These are phyloP conservation scores for Zaprionus nigranus DNA, from an alignment of 1,140 invertebrate genomes.

Conservation along the genomic window DNA sequence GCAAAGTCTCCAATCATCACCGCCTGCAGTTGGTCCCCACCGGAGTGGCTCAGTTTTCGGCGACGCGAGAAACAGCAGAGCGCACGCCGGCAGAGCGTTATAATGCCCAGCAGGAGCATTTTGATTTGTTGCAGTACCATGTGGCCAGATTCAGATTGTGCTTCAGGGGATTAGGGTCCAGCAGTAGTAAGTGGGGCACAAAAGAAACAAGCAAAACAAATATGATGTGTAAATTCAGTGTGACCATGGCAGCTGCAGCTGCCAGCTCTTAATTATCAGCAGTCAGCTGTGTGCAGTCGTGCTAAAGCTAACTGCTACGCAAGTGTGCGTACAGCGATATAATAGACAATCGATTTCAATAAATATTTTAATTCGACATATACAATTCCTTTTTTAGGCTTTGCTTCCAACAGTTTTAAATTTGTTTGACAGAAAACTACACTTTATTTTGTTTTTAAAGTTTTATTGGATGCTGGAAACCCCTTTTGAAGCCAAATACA, in stretches of 20 bases:
- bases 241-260: slow-evolving; percentile 13
- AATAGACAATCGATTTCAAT: background rate
- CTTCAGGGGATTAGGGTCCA: slow-evolving; percentile 12
- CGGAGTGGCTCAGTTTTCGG: slow-evolving; percentile 68
- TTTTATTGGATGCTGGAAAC: no score
- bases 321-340: background rate
- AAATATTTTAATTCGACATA: background rate
- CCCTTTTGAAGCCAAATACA: no score
- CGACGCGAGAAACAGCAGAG: slow-evolving; percentile 81
- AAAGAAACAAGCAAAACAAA: slow-evolving; percentile 56
- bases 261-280: background rate
- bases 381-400: background rate
- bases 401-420: no score
- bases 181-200: slow-evolving; percentile 38
- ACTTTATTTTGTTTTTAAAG: no score
- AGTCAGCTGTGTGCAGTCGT: slow-evolving; percentile 27
- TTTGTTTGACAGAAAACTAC: no score
- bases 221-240: slow-evolving; percentile 41
- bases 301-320: slow-evolving; percentile 16
- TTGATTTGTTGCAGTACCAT: slow-evolving; percentile 80
- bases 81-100: slow-evolving; percentile 74
- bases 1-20: slow-evolving; percentile 66
- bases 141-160: slow-evolving; percentile 6
- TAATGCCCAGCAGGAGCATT: slow-evolving; percentile 70
- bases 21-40: slow-evolving; percentile 55